phyloP scores from a whole-genome alignment of 1,140 invertebrate species.

The Pectinophora gossypiella region DNA sequence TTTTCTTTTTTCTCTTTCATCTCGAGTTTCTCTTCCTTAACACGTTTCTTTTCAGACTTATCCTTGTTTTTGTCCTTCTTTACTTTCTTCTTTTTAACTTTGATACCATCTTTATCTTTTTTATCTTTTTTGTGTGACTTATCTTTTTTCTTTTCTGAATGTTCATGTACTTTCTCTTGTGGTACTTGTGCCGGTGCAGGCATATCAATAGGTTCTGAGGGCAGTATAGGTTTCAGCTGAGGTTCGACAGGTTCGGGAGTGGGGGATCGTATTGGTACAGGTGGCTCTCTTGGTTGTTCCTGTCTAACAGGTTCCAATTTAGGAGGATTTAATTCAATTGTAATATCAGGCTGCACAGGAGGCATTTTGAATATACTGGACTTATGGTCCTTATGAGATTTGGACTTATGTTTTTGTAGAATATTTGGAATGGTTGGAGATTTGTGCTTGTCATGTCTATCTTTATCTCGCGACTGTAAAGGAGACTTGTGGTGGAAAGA shows the following conservation, averaged over 20 bases:
- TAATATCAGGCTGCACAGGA: constrained; percentile 68
- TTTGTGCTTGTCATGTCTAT: constrained; percentile 69
- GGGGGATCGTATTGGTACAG: constrained; percentile 16
- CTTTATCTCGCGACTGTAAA: constrained; percentile 53
- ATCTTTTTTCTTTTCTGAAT: constrained; percentile 78
- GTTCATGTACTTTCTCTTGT: constrained; percentile 72
- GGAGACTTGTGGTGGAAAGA: constrained; percentile 64
- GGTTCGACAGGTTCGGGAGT: constrained; percentile 23
- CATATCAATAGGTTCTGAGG: constrained; percentile 11
- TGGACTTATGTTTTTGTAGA: constrained; percentile 67
- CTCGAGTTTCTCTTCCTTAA: constrained; percentile 77
- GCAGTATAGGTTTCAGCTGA: constrained; percentile 21
- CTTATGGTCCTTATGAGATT: constrained; percentile 67
- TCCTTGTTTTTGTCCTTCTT: constrained; percentile 82
- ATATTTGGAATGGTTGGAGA: constrained; percentile 70
- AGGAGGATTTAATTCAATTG: constrained; percentile 72
- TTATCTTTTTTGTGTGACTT: constrained; percentile 84
- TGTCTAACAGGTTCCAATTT: constrained; percentile 50
- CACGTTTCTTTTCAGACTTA: constrained; percentile 77
- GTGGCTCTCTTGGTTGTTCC: constrained; percentile 36
- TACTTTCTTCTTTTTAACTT: constrained; percentile 86
- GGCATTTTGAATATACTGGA: constrained; percentile 69
- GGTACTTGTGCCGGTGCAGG: constrained; percentile 28
- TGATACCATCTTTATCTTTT: constrained; percentile 79
- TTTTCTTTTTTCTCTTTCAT: constrained; percentile 76